These are phyloP conservation scores for Ceryle rudis DNA, from an alignment of 2,797 vertebrate genomes.

Conservation along the genomic window DNA sequence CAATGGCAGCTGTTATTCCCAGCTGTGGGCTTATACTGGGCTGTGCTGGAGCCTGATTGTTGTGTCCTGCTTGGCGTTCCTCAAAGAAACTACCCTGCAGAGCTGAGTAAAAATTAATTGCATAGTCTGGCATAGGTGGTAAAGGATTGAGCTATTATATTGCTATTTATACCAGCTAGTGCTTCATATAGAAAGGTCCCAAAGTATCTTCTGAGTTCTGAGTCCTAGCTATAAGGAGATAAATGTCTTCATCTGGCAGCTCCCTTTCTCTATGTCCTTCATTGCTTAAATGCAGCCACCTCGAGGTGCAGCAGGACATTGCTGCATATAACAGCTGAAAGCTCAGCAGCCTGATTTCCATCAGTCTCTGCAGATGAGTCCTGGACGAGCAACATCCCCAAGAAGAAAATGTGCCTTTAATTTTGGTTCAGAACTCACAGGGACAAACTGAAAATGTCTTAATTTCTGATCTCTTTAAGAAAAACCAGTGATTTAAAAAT, in stretches of 20 bases:
- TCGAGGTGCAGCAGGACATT: background rate
- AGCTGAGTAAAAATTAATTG: background rate
- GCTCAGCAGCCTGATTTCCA: background rate
- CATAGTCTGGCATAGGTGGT: background rate
- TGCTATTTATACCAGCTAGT: background rate
- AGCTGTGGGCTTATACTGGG: background rate
- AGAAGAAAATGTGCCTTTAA: background rate
- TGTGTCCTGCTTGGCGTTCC: background rate
- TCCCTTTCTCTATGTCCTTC: background rate
- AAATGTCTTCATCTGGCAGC: background rate
- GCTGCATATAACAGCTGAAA: background rate
- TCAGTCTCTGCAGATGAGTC: background rate
- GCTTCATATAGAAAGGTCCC: background rate
- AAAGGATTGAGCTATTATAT: background rate
- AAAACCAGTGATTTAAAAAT: background rate
- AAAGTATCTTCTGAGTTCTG: background rate
- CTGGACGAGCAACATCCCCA: background rate
- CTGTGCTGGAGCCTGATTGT: background rate
- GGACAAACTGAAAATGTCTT: background rate
- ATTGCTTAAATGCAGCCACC: background rate
- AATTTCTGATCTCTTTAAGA: background rate
- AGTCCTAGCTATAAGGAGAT: background rate
- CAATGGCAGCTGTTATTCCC: background rate
- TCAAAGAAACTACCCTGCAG: background rate
- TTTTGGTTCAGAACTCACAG: background rate